Conservation (phyloP, 2,888 invertebrate species). For the Bedellia somnulentella region DNA sequence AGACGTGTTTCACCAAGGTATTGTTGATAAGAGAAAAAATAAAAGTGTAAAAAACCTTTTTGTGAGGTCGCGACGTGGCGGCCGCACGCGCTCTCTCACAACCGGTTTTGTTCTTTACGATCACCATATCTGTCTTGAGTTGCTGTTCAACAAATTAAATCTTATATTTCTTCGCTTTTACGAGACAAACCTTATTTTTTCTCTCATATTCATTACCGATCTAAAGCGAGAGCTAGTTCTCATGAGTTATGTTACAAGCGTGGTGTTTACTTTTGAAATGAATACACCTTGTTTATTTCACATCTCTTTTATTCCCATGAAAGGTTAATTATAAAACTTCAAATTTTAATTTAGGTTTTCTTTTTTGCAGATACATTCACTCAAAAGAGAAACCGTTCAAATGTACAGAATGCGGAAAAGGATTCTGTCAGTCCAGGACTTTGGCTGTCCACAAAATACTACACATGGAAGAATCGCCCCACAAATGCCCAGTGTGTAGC, state of each 20-base stretch:
- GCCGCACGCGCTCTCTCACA: conserved; percentile 47
- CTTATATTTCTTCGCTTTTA: conserved; percentile 59
- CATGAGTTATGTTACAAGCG: not conserved
- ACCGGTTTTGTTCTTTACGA: conserved; percentile 58
- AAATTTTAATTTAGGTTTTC: conserved; percentile 12
- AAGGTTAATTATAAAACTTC: conserved; percentile 15
- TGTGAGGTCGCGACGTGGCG: conserved; percentile 50
- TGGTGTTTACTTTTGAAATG: too few relatives aligned
- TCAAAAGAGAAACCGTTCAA: conserved; percentile 98
- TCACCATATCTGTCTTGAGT: conserved; percentile 55
- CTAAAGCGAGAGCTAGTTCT: conserved; percentile 22
- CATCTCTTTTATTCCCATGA: not conserved
- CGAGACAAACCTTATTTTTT: conserved; percentile 38
- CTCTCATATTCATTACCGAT: conserved; percentile 37
- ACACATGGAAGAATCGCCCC: conserved; percentile 91
- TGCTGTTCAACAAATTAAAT: conserved; percentile 56
- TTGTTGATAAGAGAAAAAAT: conserved; percentile 47
- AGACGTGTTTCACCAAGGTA: conserved; percentile 35
- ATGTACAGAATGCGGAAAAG: conserved; percentile 95
- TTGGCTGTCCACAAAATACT: conserved; percentile 94
- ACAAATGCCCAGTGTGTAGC: conserved; percentile 88
- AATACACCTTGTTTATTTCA: too few relatives aligned
- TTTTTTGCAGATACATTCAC: conserved; percentile 86
- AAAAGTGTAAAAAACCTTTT: conserved; percentile 55
- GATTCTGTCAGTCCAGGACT: conserved; percentile 96